Percentiles rank a stretch among this genome's conserved stretches.
Evolutionary conservation across 2,888 invertebrate genomes (phyloP).

Genomic region (Drosophila tripunctata): DNA sequence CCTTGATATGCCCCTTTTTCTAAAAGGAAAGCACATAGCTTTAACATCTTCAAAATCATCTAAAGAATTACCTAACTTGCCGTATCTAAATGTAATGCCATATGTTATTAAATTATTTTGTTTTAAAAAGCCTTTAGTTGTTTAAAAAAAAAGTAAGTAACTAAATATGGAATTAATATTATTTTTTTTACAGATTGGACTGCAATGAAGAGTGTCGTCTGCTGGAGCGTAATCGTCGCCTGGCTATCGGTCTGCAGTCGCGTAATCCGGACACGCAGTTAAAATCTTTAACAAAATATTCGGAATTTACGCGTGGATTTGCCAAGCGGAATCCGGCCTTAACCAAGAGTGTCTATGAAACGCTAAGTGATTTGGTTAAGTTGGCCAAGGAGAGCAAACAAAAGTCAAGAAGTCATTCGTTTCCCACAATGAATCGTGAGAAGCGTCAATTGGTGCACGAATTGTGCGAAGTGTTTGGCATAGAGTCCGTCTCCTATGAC

Average conservation of each 20-base stretch:
- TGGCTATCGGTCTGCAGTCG: slow-evolving; percentile 96
- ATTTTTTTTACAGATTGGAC: slow-evolving; percentile 87
- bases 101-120: too few species aligned
- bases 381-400: slow-evolving; percentile 94
- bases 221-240: slow-evolving; percentile 93
- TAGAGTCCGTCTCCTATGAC: slow-evolving; percentile 97
- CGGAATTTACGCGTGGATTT: slow-evolving; percentile 92
- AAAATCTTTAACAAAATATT: slow-evolving; percentile 93
- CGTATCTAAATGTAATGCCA: too few species aligned
- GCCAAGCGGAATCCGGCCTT: slow-evolving; percentile 92
- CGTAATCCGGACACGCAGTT: slow-evolving; percentile 92
- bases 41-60: too few species aligned
- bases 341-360: slow-evolving; percentile 92
- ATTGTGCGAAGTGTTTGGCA: slow-evolving; percentile 96
- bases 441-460: slow-evolving; percentile 97
- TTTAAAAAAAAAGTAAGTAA: background rate
- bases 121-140: too few species aligned
- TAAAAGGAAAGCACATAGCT: too few species aligned
- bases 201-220: slow-evolving; percentile 96
- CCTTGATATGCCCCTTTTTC: too few species aligned
- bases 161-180: background rate
- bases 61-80: too few species aligned
- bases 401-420: slow-evolving; percentile 92
- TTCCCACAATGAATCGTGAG: slow-evolving; percentile 96
- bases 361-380: slow-evolving; percentile 93